A percentile compares a stretch with the other conserved stretches of the same genome.
phyloP scores from a whole-genome alignment of 2,888 invertebrate species.

The Drosophila tripunctata region DNA sequence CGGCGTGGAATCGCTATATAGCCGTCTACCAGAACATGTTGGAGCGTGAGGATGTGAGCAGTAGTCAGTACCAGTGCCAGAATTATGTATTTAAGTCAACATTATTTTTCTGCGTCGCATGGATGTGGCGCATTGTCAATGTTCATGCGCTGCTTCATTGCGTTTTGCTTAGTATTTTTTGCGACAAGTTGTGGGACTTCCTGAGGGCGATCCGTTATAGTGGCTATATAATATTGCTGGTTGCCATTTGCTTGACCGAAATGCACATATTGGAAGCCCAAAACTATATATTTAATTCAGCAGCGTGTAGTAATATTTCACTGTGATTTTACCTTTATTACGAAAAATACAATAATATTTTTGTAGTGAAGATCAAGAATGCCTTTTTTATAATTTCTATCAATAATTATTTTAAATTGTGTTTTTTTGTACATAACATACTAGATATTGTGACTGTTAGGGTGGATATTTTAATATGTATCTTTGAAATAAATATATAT shows the following conservation, averaged over 20 bases:
- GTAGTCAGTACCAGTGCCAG: constrained; percentile 85
- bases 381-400: constrained; percentile 51
- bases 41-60: constrained; percentile 87
- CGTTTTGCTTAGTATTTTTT: constrained; percentile 90
- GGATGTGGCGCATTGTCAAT: constrained; percentile 91
- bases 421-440: constrained; percentile 46
- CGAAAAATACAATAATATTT: constrained; percentile 74
- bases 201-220: constrained; percentile 88
- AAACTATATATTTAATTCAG: constrained; percentile 85
- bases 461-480: constrained; percentile 39
- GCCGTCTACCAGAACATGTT: constrained; percentile 91
- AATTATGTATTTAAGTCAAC: constrained; percentile 88
- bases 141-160: constrained; percentile 91
- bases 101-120: constrained; percentile 89
- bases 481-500: constrained; percentile 28
- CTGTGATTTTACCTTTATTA: constrained; percentile 82
- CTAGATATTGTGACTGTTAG: constrained; percentile 42
- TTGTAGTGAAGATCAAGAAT: constrained; percentile 66
- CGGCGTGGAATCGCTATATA: constrained; percentile 94
- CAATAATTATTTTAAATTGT: constrained; percentile 53
- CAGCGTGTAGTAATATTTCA: constrained; percentile 83
- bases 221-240: constrained; percentile 89
- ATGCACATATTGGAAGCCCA: constrained; percentile 88
- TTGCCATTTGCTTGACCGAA: constrained; percentile 89
- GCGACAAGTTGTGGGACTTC: constrained; percentile 93